phyloP scores from a whole-genome alignment of 1,140 invertebrate species.

The Trichonephila inaurata region DNA sequence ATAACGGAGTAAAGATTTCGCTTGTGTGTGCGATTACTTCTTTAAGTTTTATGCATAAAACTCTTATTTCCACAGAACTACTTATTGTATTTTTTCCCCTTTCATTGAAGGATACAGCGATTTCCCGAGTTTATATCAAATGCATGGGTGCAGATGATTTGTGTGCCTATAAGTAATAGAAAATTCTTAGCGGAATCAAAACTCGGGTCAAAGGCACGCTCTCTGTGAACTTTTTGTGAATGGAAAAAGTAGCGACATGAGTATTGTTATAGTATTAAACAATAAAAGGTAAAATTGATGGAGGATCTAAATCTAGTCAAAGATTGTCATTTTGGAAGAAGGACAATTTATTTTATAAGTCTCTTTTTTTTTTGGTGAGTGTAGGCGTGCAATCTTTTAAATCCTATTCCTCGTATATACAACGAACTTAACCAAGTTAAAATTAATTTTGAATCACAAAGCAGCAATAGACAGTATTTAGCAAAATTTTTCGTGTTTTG shows the following conservation, averaged over 20 bases:
- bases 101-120: neutral
- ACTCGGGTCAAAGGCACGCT: neutral
- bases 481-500: no score
- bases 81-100: slow-evolving; percentile 5
- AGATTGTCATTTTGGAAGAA: no score
- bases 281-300: no score
- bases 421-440: no score
- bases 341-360: no score
- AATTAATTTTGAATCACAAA: no score
- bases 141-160: neutral
- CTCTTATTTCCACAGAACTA: neutral
- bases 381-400: no score
- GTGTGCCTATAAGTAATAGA: neutral
- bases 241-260: neutral
- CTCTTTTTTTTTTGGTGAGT: no score
- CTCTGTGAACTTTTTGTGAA: neutral
- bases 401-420: no score
- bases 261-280: neutral
- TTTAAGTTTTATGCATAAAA: neutral
- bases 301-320: no score
- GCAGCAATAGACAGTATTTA: no score
- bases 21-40: neutral
- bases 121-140: neutral
- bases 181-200: neutral
- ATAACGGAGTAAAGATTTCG: neutral